A percentile compares a stretch with the other conserved stretches of the same genome.
These are phyloP conservation scores for Cyprinella venusta DNA, from an alignment of 2,797 vertebrate genomes.

Conservation along the genomic window DNA sequence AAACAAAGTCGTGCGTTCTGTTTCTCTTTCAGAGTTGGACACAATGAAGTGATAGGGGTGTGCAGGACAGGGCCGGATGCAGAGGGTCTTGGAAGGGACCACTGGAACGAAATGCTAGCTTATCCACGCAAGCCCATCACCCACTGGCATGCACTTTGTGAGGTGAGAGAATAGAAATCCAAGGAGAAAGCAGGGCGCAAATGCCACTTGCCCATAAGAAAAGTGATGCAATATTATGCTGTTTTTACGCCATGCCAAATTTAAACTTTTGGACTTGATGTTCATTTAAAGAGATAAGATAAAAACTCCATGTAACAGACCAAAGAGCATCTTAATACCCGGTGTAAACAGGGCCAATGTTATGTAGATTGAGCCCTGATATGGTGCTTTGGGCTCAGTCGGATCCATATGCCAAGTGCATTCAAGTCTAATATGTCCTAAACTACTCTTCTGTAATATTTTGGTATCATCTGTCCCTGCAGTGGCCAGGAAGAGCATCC, in stretches of 20 bases:
- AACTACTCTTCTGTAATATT: slow-evolving; percentile 8
- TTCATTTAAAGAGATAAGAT: background rate
- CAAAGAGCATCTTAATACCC: no score
- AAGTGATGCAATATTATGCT: background rate
- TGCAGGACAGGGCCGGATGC: slow-evolving; percentile 91
- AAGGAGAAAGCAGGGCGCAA: background rate
- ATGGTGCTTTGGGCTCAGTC: background rate
- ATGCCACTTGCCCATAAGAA: background rate
- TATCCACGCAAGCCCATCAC: slow-evolving; percentile 97
- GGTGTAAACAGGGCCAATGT: background rate
- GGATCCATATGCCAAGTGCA: slow-evolving; percentile 36
- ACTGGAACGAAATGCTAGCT: slow-evolving; percentile 98
- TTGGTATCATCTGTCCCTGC: slow-evolving; percentile 65
- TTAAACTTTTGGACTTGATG: background rate
- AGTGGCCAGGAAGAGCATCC: slow-evolving; percentile 92
- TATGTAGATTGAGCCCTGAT: background rate
- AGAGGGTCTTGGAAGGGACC: slow-evolving; percentile 92
- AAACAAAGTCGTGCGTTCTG: background rate
- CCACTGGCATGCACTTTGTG: slow-evolving; percentile 93
- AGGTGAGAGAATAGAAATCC: slow-evolving; percentile 78
- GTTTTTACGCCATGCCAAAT: background rate
- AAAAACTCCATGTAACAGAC: background rate
- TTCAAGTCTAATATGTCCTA: slow-evolving; percentile 49
- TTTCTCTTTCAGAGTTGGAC: slow-evolving; percentile 84
- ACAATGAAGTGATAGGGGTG: slow-evolving; percentile 98